Evolutionary conservation across 2,797 vertebrate species (phyloP).

Genomic region (Myripristis murdjan): DNA sequence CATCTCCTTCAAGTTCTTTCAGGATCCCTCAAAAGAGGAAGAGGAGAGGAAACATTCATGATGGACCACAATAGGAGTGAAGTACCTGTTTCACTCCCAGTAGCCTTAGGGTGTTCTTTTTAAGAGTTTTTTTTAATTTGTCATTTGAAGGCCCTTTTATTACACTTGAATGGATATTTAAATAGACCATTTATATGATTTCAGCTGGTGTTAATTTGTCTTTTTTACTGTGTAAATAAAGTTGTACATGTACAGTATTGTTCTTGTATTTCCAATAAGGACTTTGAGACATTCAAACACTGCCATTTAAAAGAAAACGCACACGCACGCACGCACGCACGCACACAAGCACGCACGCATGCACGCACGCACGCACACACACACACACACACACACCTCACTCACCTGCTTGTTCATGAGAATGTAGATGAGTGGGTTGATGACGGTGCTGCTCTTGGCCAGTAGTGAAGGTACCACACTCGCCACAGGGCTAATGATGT

Average conservation of each 20-base stretch:
- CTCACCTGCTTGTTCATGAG: slow-evolving; percentile 93
- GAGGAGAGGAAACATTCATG: slow-evolving; percentile 31
- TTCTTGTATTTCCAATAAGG: background rate
- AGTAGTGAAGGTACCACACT: slow-evolving; percentile 89
- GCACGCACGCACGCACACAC: background rate
- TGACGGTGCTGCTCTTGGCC: slow-evolving; percentile 92
- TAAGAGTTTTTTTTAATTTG: slow-evolving; percentile 50
- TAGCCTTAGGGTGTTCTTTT: slow-evolving; percentile 74
- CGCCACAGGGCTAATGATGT: slow-evolving; percentile 86
- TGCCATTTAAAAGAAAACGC: too few species aligned
- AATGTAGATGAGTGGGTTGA: slow-evolving; percentile 92
- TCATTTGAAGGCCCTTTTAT: slow-evolving; percentile 67
- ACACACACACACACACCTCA: background rate
- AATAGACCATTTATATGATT: slow-evolving; percentile 79
- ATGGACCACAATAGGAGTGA: slow-evolving; percentile 53
- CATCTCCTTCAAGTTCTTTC: slow-evolving; percentile 19
- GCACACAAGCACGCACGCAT: too few species aligned
- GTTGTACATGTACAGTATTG: slow-evolving; percentile 63
- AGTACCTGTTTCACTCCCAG: slow-evolving; percentile 62
- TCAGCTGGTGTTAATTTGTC: slow-evolving; percentile 65
- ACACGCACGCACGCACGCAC: background rate
- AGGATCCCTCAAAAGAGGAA: slow-evolving; percentile 19
- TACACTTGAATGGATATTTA: slow-evolving; percentile 80
- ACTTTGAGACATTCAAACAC: too few species aligned
- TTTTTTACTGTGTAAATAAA: slow-evolving; percentile 88